Evolutionary conservation across 2,888 invertebrate species (phyloP).

Genomic region (Callimorpha dominula): DNA sequence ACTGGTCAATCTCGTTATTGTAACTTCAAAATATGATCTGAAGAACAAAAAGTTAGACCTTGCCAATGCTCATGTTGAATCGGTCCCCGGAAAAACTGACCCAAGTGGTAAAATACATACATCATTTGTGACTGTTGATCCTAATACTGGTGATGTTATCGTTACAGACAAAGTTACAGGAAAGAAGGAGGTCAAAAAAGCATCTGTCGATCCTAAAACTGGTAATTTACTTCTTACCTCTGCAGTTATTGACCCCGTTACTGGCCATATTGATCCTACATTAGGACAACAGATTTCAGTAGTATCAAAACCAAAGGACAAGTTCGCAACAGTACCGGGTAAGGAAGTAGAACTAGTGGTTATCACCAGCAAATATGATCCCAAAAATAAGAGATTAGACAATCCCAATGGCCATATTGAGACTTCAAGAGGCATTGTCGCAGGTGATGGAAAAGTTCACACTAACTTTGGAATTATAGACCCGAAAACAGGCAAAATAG

Average conservation of each 20-base stretch:
- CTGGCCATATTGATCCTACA: constrained; percentile 81
- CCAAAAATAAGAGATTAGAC: constrained; percentile 82
- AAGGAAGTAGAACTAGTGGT: constrained; percentile 79
- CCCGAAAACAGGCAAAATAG: constrained; percentile 83
- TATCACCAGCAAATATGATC: constrained; percentile 85
- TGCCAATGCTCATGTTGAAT: constrained; percentile 75
- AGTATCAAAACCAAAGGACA: constrained; percentile 66
- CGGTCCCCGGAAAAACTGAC: constrained; percentile 67
- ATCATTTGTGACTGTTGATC: constrained; percentile 85
- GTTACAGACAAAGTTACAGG: constrained; percentile 86
- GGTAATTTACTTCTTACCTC: constrained; percentile 85
- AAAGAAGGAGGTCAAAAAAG: constrained; percentile 86
- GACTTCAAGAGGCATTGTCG: constrained; percentile 75
- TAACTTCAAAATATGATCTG: constrained; percentile 85
- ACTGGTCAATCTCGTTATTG: constrained; percentile 76
- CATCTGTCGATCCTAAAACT: constrained; percentile 88
- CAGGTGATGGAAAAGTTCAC: constrained; percentile 78
- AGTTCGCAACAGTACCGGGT: constrained; percentile 68
- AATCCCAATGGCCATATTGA: constrained; percentile 83
- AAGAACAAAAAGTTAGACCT: constrained; percentile 79
- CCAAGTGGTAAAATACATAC: constrained; percentile 84
- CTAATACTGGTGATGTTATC: constrained; percentile 83
- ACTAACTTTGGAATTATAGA: constrained; percentile 84
- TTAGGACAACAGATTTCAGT: constrained; percentile 83
- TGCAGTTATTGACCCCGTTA: constrained; percentile 84